phyloP scores from a whole-genome alignment of 2,113 vertebrate genomes.

The Edolisoma coerulescens region DNA sequence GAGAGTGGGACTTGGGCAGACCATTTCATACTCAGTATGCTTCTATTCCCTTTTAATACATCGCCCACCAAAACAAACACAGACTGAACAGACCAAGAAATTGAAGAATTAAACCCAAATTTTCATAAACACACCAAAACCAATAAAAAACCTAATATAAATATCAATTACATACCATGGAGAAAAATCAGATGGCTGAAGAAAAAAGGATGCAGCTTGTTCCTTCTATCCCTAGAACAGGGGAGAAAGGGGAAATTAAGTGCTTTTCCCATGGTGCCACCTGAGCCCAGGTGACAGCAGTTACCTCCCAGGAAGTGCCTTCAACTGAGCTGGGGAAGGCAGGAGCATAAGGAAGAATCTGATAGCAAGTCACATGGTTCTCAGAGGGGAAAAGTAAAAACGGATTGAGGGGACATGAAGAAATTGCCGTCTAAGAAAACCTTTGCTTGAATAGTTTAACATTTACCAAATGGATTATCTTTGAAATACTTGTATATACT shows the following conservation, averaged over 20 bases:
- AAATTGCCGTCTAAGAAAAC: not conserved
- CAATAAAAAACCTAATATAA: not conserved
- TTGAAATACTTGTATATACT: not conserved
- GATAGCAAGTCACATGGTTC: not conserved
- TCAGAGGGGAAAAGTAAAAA: not conserved
- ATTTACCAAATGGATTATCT: not conserved
- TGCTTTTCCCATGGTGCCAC: not conserved
- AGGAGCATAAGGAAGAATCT: not conserved
- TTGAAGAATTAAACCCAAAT: not conserved
- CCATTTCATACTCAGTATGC: not conserved
- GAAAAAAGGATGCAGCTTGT: fast-evolving
- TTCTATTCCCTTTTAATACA: not conserved
- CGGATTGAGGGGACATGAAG: not conserved
- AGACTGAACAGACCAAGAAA: not conserved
- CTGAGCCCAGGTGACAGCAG: not conserved
- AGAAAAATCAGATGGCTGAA: not conserved
- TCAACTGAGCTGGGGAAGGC: not conserved
- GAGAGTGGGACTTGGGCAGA: not conserved
- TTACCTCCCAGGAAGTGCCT: not conserved
- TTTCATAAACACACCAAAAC: not conserved
- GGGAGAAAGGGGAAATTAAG: fast-evolving
- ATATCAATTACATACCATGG: not conserved
- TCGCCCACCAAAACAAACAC: not conserved
- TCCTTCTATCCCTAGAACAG: fast-evolving
- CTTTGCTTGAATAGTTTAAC: not conserved